These are phyloP conservation scores for Congeria kusceri DNA, from an alignment of 2,888 invertebrate species.

Conservation along the genomic window DNA sequence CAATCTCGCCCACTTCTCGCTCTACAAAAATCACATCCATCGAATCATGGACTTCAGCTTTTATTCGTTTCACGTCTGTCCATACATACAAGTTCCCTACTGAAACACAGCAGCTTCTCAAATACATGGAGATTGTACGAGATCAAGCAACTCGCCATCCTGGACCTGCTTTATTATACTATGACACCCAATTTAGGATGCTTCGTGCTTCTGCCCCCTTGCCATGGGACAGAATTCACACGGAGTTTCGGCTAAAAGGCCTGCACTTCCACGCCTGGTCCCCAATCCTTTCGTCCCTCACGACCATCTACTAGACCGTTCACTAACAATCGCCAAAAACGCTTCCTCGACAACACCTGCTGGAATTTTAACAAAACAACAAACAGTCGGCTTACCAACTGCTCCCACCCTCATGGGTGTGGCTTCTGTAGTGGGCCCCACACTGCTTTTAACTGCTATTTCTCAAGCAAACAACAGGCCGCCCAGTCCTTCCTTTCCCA, in stretches of 20 bases:
- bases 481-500: neutral
- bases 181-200: slow-evolving; percentile 30
- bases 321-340: neutral
- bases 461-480: neutral
- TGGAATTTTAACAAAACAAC: slow-evolving; percentile 21
- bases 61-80: no score
- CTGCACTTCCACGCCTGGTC: neutral
- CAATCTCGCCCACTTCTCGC: no score
- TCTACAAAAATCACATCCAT: no score
- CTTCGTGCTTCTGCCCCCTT: slow-evolving; percentile 8
- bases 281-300: neutral
- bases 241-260: slow-evolving; percentile 30
- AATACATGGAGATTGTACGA: no score
- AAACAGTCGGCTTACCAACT: neutral
- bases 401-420: slow-evolving; percentile 21
- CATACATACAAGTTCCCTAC: no score
- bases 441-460: slow-evolving; percentile 10
- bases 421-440: slow-evolving; percentile 21
- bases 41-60: no score
- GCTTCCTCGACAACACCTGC: slow-evolving; percentile 18
- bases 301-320: neutral
- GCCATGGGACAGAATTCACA: slow-evolving; percentile 16
- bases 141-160: no score
- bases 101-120: no score
- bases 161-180: slow-evolving; percentile 9